These are phyloP conservation scores for Cherax destructor DNA, from an alignment of 1,140 invertebrate genomes.

Conservation along the genomic window DNA sequence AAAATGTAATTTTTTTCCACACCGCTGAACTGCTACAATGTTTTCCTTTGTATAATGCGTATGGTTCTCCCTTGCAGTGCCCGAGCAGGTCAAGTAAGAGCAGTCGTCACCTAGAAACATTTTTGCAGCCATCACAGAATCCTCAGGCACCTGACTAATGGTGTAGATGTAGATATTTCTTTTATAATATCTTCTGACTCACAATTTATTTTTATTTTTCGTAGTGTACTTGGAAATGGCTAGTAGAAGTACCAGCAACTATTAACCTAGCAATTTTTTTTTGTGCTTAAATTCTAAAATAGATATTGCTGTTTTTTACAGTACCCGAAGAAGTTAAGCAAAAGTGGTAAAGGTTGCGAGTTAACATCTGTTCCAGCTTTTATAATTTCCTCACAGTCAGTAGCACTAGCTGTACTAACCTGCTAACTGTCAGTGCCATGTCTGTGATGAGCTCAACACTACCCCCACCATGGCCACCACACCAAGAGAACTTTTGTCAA, in stretches of 20 bases:
- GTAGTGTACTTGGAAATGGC: too few species aligned
- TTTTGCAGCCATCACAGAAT: too few species aligned
- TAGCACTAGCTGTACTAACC: constrained; percentile 47
- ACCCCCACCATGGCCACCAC: constrained; percentile 35
- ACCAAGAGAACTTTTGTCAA: not conserved
- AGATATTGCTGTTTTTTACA: constrained; percentile 31
- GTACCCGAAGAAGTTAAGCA: constrained; percentile 17
- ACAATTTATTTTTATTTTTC: too few species aligned
- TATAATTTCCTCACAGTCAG: constrained; percentile 38
- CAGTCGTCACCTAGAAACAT: too few species aligned
- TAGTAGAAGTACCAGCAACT: constrained; percentile 38
- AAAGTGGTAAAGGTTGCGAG: constrained; percentile 32
- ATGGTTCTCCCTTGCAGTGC: too few species aligned
- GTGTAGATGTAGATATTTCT: too few species aligned
- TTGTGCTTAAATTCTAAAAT: constrained; percentile 22
- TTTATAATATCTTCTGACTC: too few species aligned
- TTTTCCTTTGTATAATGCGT: too few species aligned
- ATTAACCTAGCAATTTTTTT: constrained; percentile 25
- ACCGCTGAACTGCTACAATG: too few species aligned
- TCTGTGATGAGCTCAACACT: constrained; percentile 40
- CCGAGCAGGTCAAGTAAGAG: too few species aligned
- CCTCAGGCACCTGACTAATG: too few species aligned
- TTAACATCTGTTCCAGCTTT: constrained; percentile 45
- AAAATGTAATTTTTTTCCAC: too few species aligned
- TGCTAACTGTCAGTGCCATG: constrained; percentile 46